These are phyloP conservation scores for Epinotia ramella DNA, from an alignment of 2,888 invertebrate species.

Conservation along the genomic window DNA sequence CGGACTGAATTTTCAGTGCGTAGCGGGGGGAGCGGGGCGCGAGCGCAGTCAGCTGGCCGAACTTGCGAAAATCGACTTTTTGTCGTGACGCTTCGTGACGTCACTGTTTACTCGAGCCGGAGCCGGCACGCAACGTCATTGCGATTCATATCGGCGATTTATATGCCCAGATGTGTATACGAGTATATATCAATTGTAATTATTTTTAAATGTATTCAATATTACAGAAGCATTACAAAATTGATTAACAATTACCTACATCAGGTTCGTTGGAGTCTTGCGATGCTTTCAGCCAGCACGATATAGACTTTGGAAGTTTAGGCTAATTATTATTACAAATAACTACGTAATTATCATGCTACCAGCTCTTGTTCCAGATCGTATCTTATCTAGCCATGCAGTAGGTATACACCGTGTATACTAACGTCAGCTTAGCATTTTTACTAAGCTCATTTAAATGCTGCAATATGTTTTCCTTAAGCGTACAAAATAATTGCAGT, in stretches of 20 bases:
- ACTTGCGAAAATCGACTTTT: slow-evolving; percentile 85
- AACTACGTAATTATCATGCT: neutral
- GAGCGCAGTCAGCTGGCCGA: slow-evolving; percentile 84
- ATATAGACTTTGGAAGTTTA: neutral
- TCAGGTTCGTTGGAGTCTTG: neutral
- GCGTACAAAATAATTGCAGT: slow-evolving; percentile 81
- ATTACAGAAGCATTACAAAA: neutral
- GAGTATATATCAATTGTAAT: neutral
- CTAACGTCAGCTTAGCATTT: slow-evolving; percentile 43
- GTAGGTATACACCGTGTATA: neutral
- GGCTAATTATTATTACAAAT: neutral
- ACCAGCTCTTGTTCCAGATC: neutral
- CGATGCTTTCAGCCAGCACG: neutral
- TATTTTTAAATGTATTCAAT: neutral
- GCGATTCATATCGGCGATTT: slow-evolving; percentile 43
- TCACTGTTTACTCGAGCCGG: slow-evolving; percentile 82
- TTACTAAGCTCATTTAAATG: slow-evolving; percentile 67
- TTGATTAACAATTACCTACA: neutral
- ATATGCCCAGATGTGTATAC: slow-evolving; percentile 8
- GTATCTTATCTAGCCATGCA: neutral
- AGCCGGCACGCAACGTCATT: slow-evolving; percentile 61
- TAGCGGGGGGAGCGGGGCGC: slow-evolving; percentile 63
- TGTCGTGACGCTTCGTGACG: slow-evolving; percentile 85
- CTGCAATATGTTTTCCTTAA: slow-evolving; percentile 79
- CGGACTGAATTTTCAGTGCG: slow-evolving; percentile 76